phyloP scores from a whole-genome alignment of 2,797 vertebrate species.

The Mallotus villosus region DNA sequence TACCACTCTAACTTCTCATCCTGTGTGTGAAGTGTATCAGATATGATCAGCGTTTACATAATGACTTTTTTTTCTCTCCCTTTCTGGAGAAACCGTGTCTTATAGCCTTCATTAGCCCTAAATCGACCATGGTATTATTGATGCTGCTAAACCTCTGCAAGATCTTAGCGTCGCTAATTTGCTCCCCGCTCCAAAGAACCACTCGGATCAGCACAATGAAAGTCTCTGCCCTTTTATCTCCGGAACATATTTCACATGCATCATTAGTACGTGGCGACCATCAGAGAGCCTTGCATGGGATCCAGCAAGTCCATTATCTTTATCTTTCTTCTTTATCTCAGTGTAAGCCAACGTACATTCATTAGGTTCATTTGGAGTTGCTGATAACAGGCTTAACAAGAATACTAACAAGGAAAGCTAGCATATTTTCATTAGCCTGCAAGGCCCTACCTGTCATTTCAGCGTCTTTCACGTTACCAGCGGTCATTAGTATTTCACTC shows the following conservation, averaged over 20 bases:
- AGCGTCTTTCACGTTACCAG: constrained; percentile 30
- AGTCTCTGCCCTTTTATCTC: constrained; percentile 13
- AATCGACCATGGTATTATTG: not conserved
- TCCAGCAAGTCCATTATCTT: constrained; percentile 31
- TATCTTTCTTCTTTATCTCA: not conserved
- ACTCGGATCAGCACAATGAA: constrained; percentile 19
- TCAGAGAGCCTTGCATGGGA: constrained; percentile 1
- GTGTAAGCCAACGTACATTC: constrained; percentile 33
- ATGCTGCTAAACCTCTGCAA: constrained; percentile 2
- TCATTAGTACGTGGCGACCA: constrained; percentile 31
- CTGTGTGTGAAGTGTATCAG: not conserved
- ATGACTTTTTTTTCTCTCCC: not conserved
- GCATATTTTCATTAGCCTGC: constrained; percentile 29
- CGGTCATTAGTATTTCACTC: constrained; percentile 59
- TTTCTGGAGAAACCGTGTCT: not conserved
- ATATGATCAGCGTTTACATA: not conserved
- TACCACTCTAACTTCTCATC: not conserved
- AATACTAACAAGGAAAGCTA: constrained; percentile 32
- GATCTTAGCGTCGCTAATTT: constrained; percentile 3
- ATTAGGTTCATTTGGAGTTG: constrained; percentile 41
- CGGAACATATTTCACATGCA: constrained; percentile 23
- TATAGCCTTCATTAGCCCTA: not conserved
- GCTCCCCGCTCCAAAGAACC: constrained; percentile 2
- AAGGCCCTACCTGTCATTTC: constrained; percentile 41
- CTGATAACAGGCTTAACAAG: constrained; percentile 24